Evolutionary conservation across 1,140 invertebrate genomes (phyloP).

Genomic region (Asobara japonica): DNA sequence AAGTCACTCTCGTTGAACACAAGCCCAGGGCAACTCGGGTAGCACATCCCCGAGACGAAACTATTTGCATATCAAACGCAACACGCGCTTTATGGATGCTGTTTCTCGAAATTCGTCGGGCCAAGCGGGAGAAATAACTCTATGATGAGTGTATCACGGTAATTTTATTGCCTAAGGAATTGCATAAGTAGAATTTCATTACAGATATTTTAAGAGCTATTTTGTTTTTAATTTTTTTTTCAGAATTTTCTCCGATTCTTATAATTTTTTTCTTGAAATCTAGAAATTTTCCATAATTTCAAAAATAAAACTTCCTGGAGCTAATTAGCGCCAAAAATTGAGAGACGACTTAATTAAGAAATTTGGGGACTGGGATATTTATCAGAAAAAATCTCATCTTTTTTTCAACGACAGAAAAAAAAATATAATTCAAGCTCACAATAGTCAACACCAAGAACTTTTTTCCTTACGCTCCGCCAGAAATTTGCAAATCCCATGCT

Average conservation of each 20-base stretch:
- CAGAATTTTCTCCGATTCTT: no score
- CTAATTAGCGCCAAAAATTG: no score
- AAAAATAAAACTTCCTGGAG: no score
- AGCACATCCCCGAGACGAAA: neutral
- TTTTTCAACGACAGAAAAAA: neutral
- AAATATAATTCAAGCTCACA: no score
- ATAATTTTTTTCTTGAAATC: no score
- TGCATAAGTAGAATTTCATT: no score
- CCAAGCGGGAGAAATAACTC: neutral
- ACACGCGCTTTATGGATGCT: neutral
- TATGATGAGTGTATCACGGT: constrained; percentile 5
- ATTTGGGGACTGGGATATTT: no score
- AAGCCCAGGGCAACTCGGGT: neutral
- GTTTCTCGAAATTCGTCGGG: neutral
- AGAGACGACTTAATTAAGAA: no score
- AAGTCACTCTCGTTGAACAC: neutral
- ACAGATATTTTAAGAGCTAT: no score
- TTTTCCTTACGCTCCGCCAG: neutral
- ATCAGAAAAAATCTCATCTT: no score
- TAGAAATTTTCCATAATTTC: no score
- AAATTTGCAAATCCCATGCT: neutral
- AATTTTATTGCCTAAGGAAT: neutral
- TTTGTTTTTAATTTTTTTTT: no score
- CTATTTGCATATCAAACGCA: constrained; percentile 15
- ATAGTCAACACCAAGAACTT: neutral